Percentiles rank a stretch among this genome's conserved stretches.
phyloP scores from a whole-genome alignment of 2,113 vertebrate genomes.

The Prionailurus viverrinus region DNA sequence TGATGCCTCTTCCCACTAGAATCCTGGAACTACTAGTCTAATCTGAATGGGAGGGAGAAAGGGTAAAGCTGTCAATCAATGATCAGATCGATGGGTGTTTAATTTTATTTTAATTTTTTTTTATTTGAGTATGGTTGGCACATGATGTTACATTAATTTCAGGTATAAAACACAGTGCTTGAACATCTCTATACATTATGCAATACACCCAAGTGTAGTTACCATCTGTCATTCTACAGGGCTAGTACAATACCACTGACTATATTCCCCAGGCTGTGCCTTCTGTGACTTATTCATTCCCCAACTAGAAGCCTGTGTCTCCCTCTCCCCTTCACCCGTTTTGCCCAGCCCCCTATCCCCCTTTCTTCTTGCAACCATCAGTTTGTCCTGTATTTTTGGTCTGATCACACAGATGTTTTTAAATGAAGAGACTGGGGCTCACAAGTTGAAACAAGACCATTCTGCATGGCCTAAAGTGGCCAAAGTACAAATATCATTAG shows the following conservation, averaged over 20 bases:
- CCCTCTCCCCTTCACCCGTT: not conserved
- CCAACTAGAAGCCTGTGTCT: not conserved
- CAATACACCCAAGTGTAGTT: not conserved
- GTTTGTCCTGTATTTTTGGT: not conserved
- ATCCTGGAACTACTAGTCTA: not conserved
- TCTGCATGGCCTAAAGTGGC: not conserved
- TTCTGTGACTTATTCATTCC: not conserved
- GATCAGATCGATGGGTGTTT: not conserved
- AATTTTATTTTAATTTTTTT: not conserved
- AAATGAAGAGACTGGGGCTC: not conserved
- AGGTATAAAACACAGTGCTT: not conserved
- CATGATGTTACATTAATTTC: not conserved
- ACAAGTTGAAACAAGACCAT: not conserved
- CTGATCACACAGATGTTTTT: not conserved
- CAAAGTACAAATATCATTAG: not conserved
- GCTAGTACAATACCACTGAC: not conserved
- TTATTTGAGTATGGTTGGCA: not conserved
- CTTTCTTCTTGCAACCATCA: not conserved
- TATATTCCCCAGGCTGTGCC: not conserved
- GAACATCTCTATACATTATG: not conserved
- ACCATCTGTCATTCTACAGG: not conserved
- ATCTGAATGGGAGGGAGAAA: not conserved
- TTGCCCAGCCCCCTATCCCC: not conserved
- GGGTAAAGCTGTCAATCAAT: not conserved
- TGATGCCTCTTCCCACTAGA: not conserved